Conservation (phyloP, 2,113 vertebrate species). For the Oophaga pumilio region DNA sequence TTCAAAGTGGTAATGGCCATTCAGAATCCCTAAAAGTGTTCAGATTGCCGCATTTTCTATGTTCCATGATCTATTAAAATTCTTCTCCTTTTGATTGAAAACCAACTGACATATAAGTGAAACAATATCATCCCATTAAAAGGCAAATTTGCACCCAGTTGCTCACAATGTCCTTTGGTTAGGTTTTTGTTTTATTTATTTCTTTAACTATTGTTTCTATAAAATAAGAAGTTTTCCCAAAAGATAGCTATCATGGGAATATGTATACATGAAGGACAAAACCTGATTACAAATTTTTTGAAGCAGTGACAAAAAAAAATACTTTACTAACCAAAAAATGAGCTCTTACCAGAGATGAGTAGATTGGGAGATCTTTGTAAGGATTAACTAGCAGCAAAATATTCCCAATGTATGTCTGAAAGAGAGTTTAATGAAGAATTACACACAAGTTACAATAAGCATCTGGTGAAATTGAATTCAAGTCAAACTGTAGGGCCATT, state of each 20-base stretch:
- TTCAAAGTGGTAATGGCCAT: background rate
- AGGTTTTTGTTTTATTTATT: background rate
- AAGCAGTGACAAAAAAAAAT: background rate
- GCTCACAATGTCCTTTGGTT: background rate
- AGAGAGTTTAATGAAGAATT: conserved; percentile 49
- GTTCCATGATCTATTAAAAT: no score
- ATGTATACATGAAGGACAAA: background rate
- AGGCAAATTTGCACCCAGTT: background rate
- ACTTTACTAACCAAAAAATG: background rate
- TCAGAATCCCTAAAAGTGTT: background rate
- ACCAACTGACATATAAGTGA: background rate
- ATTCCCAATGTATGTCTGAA: conserved; percentile 92
- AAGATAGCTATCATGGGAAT: background rate
- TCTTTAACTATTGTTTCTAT: background rate
- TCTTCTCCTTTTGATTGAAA: background rate
- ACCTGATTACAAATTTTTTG: no score
- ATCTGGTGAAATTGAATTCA: background rate
- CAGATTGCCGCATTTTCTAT: no score
- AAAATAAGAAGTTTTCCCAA: background rate
- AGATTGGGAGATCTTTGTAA: conserved; percentile 93
- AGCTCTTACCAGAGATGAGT: conserved; percentile 87
- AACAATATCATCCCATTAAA: background rate
- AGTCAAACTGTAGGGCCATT: background rate
- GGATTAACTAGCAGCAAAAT: conserved; percentile 93
- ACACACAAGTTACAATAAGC: background rate